Evolutionary conservation across 1,140 invertebrate species (phyloP), one percentile per base, ranked within the genome.

Genomic region (Diachasma alloeum): DNA sequence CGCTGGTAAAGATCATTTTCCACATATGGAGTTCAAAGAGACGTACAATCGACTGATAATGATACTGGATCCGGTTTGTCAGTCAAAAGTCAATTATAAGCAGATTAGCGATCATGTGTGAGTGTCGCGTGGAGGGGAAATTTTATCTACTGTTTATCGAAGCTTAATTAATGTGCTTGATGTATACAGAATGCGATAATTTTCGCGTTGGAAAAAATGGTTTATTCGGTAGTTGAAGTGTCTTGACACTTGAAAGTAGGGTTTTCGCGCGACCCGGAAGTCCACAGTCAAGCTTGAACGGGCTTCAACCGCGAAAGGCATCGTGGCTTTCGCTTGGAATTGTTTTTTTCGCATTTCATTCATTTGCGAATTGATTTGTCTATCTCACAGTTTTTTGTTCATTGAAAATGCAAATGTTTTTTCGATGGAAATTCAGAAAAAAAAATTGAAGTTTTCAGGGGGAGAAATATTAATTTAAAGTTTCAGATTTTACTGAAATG

Each of bases 11-110:
- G 31, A n/a, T n/a, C 31, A 6, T 3, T 31, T 2, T 31, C 6
- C 31, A 31, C 31, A 6, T 31, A 6, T 6, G 19, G 17, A 59
- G 17, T 6, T 2, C 53, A 22, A 22, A 5, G 19, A 2, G 53
- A 22, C 4, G 0, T 10, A 22, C 10, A 26, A 63, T 13, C 59
- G 19, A 13, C 1, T 24, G 59, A 63, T 44, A 48, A 24, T 71
- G 5, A 17, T 39, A 39, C 31, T 39, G 36, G 31, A 68, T 68
- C 66, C 66, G 66, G 66, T 68, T 68, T 66, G 59, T 66, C 66
- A 68, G 66, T 68, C 66, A 68, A 68, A 68, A 68, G 66, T 68
- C 66, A 68, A 68, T 68, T 68, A 39, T 17, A 39, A n/a, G 4
- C n/a, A 39, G 66, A 68, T 68, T 68, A 68, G 15, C 4, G 66